phyloP scores from a whole-genome alignment of 1,140 invertebrate species.

The Solen grandis region DNA sequence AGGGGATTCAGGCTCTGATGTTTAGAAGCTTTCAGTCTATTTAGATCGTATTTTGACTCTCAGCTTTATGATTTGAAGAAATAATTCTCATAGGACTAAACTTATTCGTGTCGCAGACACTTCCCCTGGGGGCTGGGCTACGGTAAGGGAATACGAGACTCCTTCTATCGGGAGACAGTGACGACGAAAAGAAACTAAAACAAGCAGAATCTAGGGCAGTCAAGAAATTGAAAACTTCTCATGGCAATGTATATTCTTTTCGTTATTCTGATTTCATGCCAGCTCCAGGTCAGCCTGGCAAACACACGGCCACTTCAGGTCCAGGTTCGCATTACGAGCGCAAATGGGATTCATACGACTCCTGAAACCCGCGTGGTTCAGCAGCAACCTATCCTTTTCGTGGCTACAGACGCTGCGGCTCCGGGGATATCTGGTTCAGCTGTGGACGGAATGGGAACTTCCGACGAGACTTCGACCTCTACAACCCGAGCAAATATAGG shows the following conservation, averaged over 20 bases:
- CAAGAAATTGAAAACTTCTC: too few relatives aligned
- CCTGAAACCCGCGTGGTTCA: background rate
- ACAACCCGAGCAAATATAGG: background rate
- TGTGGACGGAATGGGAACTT: background rate
- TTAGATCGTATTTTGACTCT: too few relatives aligned
- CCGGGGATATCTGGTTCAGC: background rate
- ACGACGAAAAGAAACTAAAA: too few relatives aligned
- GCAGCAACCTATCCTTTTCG: background rate
- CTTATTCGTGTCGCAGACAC: slow-evolving; percentile 4
- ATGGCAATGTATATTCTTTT: too few relatives aligned
- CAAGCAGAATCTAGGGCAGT: too few relatives aligned
- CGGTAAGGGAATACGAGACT: too few relatives aligned
- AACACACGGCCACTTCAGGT: background rate
- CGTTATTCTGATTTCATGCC: background rate
- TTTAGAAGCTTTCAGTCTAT: background rate
- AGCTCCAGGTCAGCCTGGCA: background rate
- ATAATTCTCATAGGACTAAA: background rate
- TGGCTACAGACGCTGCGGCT: background rate
- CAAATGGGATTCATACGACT: background rate
- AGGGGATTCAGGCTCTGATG: background rate
- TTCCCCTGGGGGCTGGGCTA: too few relatives aligned
- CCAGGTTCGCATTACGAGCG: background rate
- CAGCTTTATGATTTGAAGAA: background rate
- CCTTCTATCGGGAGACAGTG: background rate
- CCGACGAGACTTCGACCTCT: background rate